Conservation (phyloP, 1,140 invertebrate genomes). For the Halotydeus destructor region DNA sequence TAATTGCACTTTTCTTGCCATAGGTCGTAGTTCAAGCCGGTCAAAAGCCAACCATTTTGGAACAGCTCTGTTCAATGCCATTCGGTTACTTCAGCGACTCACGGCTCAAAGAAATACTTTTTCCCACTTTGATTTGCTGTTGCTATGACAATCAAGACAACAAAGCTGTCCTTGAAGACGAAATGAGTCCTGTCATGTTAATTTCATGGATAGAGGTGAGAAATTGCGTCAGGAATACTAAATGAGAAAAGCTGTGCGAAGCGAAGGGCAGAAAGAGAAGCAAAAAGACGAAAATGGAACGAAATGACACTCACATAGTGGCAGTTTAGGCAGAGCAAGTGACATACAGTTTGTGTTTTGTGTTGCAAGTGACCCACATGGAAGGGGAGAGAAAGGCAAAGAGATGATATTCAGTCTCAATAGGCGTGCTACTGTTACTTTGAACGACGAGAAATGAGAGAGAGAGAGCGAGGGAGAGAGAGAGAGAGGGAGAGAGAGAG, state of each 20-base stretch:
- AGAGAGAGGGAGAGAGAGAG: too few relatives aligned
- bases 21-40: constrained; percentile 56
- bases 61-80: constrained; percentile 67
- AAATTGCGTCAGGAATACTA: too few relatives aligned
- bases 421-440: too few relatives aligned
- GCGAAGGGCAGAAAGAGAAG: not conserved
- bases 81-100: constrained; percentile 70
- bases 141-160: constrained; percentile 46
- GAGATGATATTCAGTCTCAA: too few relatives aligned
- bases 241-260: not conserved
- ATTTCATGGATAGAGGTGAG: constrained; percentile 26
- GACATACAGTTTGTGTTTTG: not conserved
- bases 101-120: constrained; percentile 45
- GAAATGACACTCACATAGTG: not conserved
- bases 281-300: not conserved
- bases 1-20: constrained; percentile 20
- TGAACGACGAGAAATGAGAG: too few relatives aligned
- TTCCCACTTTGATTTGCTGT: constrained; percentile 66
- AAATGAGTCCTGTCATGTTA: constrained; percentile 45
- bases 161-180: constrained; percentile 45
- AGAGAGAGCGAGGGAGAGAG: too few relatives aligned
- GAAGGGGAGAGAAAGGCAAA: too few relatives aligned
- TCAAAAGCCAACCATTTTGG: constrained; percentile 57
- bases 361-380: too few relatives aligned
- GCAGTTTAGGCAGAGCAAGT: not conserved